Base-by-base conservation (phyloP, 1,140 invertebrate genomes). In the Olivierus martensii region DNA sequence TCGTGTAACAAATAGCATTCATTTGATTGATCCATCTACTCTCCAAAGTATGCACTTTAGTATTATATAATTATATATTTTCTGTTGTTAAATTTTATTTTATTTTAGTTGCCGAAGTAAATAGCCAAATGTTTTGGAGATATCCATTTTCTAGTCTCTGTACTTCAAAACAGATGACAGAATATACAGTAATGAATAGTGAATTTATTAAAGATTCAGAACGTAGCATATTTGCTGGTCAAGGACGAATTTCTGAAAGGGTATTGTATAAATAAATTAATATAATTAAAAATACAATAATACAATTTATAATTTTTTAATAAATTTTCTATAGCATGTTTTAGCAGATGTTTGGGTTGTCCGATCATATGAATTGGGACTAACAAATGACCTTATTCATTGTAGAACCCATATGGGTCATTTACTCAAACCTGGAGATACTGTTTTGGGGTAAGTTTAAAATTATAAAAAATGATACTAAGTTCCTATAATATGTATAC, bases 111-210 rank as follows among this genome's bases (percentile, higher is more conserved):
- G 86, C 88, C 57, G 91, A 96, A 69, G 63, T 97, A 3, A 84
- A 73, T 62, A 76, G 82, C 12, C 79, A 77, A 6, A 67, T 79
- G 2, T 99, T 82, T 69, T 99, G 88, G 82, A 74, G 90, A 59
- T 68, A 80, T 57, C 84, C 88, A 7, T 98, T 99, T 66, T 73
- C 77, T 36, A 77, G 81, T 38, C 79, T 99, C 44, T 92, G 85
- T 63, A 82, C 86, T 65, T 83, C 87, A 1, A 95, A 91, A 67
- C 87, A 94, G 63, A 70, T 98, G 45, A 79, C 80, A 2, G 89
- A 98, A 68, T 99, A 87, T 65, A 80, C 87, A 61, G 87, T 99
- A 1, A 94, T 99, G 83, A 85, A 98, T 65, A 81, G 94, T 55
- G 90, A 96, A 63, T 71, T 81, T 38, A 81, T 95, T 3, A 72